A percentile compares a stretch with the other conserved stretches of the same genome.
phyloP scores from a whole-genome alignment of 2,888 invertebrate genomes.

The Andrena fulva region DNA sequence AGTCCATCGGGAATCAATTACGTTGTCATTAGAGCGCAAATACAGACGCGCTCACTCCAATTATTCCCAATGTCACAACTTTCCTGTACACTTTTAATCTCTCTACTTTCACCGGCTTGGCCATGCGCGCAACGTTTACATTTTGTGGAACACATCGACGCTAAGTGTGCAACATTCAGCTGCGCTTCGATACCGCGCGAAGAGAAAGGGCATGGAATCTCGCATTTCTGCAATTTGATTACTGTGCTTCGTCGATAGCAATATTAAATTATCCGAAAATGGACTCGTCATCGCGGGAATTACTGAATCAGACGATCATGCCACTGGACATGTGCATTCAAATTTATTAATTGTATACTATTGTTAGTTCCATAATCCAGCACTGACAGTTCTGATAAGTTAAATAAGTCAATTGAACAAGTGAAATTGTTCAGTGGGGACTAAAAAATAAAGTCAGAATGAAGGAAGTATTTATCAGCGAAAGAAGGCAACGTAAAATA shows the following conservation, averaged over 20 bases:
- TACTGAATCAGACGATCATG: too few species aligned
- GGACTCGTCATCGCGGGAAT: too few species aligned
- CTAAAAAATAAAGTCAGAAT: too few species aligned
- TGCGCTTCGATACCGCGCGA: background rate
- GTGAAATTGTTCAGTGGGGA: too few species aligned
- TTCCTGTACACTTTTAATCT: background rate
- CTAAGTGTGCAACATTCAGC: background rate
- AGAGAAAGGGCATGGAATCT: background rate
- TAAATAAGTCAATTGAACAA: too few species aligned
- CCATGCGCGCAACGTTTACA: background rate
- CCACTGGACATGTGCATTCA: too few species aligned
- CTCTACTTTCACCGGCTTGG: background rate
- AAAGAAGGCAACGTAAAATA: too few species aligned
- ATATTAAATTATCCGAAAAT: background rate
- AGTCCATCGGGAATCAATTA: constrained; percentile 72
- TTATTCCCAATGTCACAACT: background rate
- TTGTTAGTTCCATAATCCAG: too few species aligned
- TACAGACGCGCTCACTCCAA: constrained; percentile 12
- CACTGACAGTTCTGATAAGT: too few species aligned
- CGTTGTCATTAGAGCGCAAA: constrained; percentile 63
- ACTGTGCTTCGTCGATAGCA: background rate
- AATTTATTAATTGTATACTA: too few species aligned
- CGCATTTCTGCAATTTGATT: background rate
- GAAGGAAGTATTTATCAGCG: too few species aligned
- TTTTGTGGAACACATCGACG: background rate